phyloP scores from a whole-genome alignment of 2,888 invertebrate genomes.

The Oligia fasciuncula region DNA sequence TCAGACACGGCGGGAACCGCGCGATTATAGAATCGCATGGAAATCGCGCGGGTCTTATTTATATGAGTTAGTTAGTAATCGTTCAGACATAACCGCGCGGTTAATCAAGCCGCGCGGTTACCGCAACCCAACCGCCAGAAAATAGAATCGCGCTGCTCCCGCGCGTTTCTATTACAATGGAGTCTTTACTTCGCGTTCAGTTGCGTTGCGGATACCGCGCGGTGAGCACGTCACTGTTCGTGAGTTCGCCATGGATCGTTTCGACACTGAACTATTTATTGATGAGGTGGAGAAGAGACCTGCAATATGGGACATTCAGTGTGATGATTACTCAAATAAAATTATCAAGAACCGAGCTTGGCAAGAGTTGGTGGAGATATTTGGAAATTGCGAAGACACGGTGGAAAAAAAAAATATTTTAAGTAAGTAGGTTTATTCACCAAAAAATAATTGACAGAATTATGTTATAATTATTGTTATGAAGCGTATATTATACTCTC shows the following conservation, averaged over 20 bases:
- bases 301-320: conserved; percentile 62
- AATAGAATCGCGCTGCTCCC: conserved; percentile 58
- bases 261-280: conserved; percentile 61
- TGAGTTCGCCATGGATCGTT: conserved; percentile 57
- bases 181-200: conserved; percentile 61
- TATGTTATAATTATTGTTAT: too few species aligned
- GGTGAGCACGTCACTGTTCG: conserved; percentile 51
- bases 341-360: conserved; percentile 38
- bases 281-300: conserved; percentile 62
- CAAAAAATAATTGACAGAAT: too few species aligned
- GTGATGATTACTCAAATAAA: conserved; percentile 62
- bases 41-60: too few species aligned
- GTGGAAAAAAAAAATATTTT: too few species aligned
- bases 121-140: conserved; percentile 60
- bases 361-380: conserved; percentile 49
- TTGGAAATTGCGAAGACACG: too few species aligned
- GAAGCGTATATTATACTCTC: conserved; percentile 12
- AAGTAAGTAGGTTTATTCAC: too few species aligned
- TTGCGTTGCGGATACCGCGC: conserved; percentile 63
- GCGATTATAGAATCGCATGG: too few species aligned
- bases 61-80: too few species aligned
- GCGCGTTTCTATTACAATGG: conserved; percentile 60
- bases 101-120: conserved; percentile 56
- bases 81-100: conserved; percentile 37
- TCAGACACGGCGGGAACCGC: too few species aligned